Evolutionary conservation across 2,888 invertebrate genomes (phyloP), one percentile per base, ranked within the genome.

Genomic region (Teinopalpus imperialis): DNA sequence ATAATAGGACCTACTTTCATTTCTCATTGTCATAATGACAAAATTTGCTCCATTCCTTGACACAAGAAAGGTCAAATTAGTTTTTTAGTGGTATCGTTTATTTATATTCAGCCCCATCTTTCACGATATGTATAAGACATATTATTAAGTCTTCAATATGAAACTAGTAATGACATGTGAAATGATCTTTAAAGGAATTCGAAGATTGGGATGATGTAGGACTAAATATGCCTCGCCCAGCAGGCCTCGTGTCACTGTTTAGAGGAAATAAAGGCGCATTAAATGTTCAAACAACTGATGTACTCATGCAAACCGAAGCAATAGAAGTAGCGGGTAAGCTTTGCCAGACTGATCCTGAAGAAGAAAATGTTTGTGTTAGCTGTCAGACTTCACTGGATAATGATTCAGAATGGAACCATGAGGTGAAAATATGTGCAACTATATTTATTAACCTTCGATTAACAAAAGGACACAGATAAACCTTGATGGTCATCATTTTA

Each of bases 151-250:
- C n/a, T n/a, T n/a, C n/a, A n/a, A n/a, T n/a, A n/a, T n/a, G n/a
- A n/a, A n/a, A n/a, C n/a, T n/a, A n/a, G n/a, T n/a, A n/a, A n/a
- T n/a, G n/a, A n/a, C n/a, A n/a, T n/a, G n/a, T n/a, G n/a, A n/a
- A n/a, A n/a, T n/a, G n/a, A 18, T 44, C 27, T 36, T 63, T 70
- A 8, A 58, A 94, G 92, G 95, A 96, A 78, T 95, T 96, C 85
- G 96, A 96, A 80, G 95, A 96, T 69, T 97, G 97, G 97, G 95
- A 96, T 75, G 96, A 96, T 81, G 96, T 97, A 7, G 96, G 97
- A 0, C 83, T 97, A 29, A 96, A 97, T 71, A 94, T 95, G 76
- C 91, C 95, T 0, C 92, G 95, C 59, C 96, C 96, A 14, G 92
- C 94, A 0, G 93, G 94, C 56, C 78, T 97, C 20, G 78, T 95